phyloP scores from a whole-genome alignment of 2,888 invertebrate species.

The Habroteleia sp. region DNA sequence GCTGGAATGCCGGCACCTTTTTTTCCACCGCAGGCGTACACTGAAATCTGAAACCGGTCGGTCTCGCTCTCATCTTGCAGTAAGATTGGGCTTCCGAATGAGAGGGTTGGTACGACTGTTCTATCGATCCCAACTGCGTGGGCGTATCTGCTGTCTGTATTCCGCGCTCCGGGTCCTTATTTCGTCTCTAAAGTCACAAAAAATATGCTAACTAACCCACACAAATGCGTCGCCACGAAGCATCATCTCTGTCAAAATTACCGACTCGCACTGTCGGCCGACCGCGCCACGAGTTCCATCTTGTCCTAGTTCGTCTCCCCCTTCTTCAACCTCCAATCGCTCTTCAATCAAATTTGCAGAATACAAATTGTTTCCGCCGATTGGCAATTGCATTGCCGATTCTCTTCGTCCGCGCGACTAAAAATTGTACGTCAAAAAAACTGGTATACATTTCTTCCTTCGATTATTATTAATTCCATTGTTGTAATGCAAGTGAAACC shows the following conservation, averaged over 20 bases:
- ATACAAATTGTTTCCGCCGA: no score
- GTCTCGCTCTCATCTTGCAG: constrained; percentile 53
- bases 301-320: no score
- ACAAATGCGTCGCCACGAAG: constrained; percentile 12
- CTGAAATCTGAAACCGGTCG: constrained; percentile 61
- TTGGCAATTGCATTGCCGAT: no score
- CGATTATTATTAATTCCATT: constrained; percentile 35
- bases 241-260: constrained; percentile 35
- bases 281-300: neutral
- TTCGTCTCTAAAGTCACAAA: constrained; percentile 34
- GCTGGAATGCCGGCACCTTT: constrained; percentile 54
- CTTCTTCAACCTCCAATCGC: no score
- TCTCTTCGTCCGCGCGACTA: no score
- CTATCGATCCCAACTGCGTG: constrained; percentile 64
- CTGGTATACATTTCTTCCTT: neutral
- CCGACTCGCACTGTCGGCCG: constrained; percentile 13
- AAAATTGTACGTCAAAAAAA: neutral
- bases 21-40: constrained; percentile 56
- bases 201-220: constrained; percentile 42
- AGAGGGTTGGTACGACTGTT: constrained; percentile 61
- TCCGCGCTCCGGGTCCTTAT: constrained; percentile 41
- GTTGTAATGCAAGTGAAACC: constrained; percentile 30
- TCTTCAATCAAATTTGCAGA: no score
- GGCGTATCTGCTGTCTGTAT: constrained; percentile 61
- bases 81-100: constrained; percentile 59